Conservation (phyloP, 2,888 invertebrate genomes). For the Hyppa rectilinea region DNA sequence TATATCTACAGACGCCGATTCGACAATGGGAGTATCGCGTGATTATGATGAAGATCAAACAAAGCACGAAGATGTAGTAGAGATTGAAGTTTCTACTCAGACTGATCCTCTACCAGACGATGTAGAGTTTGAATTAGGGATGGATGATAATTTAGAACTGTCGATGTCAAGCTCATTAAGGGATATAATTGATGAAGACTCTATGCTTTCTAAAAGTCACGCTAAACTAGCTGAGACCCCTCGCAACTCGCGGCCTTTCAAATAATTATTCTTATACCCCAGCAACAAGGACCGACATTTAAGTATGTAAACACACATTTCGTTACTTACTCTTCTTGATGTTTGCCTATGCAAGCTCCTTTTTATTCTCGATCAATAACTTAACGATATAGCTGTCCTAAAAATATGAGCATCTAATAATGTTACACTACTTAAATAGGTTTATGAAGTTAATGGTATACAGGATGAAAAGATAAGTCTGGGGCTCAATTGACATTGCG, state of each 20-base stretch:
- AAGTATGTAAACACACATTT: too few relatives aligned
- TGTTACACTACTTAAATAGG: background rate
- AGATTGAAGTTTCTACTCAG: slow-evolving; percentile 95
- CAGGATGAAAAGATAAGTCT: background rate
- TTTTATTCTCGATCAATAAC: too few relatives aligned
- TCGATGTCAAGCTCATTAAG: slow-evolving; percentile 87
- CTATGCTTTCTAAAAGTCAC: slow-evolving; percentile 86
- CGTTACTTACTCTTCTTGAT: too few relatives aligned
- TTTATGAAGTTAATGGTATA: slow-evolving; percentile 23
- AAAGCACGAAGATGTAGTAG: slow-evolving; percentile 85
- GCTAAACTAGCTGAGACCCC: slow-evolving; percentile 88
- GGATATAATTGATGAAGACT: slow-evolving; percentile 89
- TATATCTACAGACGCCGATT: slow-evolving; percentile 60
- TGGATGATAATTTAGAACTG: slow-evolving; percentile 86
- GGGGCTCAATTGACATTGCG: background rate
- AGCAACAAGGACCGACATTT: too few relatives aligned
- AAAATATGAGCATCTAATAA: slow-evolving; percentile 39
- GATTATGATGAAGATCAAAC: slow-evolving; percentile 66
- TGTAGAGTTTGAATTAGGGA: slow-evolving; percentile 92
- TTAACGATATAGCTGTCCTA: too few relatives aligned
- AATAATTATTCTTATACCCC: too few relatives aligned
- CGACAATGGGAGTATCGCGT: slow-evolving; percentile 64
- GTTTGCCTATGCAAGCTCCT: too few relatives aligned
- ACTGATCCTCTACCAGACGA: slow-evolving; percentile 96
- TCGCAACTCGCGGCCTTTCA: slow-evolving; percentile 87